Conservation (phyloP, 1,140 invertebrate genomes). For the Asobara japonica region DNA sequence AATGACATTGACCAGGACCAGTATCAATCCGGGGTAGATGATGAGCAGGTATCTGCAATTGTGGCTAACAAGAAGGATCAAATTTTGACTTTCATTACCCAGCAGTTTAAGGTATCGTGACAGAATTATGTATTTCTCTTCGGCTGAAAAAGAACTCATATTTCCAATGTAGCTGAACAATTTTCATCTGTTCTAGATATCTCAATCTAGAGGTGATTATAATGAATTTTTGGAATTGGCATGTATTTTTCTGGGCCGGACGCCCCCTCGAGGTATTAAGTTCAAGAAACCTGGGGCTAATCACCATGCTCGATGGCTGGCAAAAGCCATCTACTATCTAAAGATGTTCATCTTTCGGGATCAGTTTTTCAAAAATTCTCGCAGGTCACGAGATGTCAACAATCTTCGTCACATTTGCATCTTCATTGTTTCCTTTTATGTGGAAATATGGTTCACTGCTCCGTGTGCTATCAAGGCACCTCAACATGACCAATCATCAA, state of each 20-base stretch:
- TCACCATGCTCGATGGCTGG: background rate
- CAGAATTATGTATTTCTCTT: background rate
- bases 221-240: slow-evolving; percentile 32
- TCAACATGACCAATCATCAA: slow-evolving; percentile 12
- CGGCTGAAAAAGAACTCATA: background rate
- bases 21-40: no score
- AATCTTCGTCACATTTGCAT: slow-evolving; percentile 37
- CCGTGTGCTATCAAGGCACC: slow-evolving; percentile 32
- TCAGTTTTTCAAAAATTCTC: slow-evolving; percentile 30
- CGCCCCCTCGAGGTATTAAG: background rate
- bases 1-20: no score
- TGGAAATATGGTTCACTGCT: slow-evolving; percentile 41
- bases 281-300: slow-evolving; percentile 14
- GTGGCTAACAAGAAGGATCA: background rate
- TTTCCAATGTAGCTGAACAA: no score
- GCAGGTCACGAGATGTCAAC: slow-evolving; percentile 36
- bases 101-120: background rate
- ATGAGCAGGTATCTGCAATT: no score
- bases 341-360: slow-evolving; percentile 32
- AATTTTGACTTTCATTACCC: background rate
- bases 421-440: slow-evolving; percentile 43
- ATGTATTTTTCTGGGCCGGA: slow-evolving; percentile 29
- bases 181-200: background rate
- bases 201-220: slow-evolving; percentile 33
- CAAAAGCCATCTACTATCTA: background rate